Base-by-base conservation (phyloP, 2,888 invertebrate species). In the Tachina fera region DNA sequence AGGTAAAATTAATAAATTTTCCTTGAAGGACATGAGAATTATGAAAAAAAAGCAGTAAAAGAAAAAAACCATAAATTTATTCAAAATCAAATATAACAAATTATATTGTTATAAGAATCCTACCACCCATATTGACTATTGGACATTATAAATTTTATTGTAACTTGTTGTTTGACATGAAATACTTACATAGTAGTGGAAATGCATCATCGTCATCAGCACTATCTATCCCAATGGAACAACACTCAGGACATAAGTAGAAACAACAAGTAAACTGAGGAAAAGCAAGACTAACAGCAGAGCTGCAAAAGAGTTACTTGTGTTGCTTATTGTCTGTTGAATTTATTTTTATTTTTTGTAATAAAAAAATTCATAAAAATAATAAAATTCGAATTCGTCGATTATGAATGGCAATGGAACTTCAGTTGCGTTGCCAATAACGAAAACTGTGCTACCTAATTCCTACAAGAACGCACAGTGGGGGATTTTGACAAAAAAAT, bases 121-220 rank as follows among this genome's bases (percentile, higher is more conserved):
- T 76, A 67, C 86, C 86, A 86, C 86, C 86, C 86, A 86, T 76
- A 83, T 80, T 76, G 86, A 58, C 53, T 61, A 61, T 72, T 76
- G 76, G 72, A 67, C 76, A 83, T 67, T 56, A 79, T 79, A 86
- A 86, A 79, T 85, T 82, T 85, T 82, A 78, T 80, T 86, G 84
- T 83, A 67, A 83, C 67, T 80, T 76, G 86, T 82, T 70, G 70
- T 82, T 75, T 86, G 83, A 86, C 86, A 86, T 86, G 86, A 71
- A 74, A 72, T 31, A 31, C n/a, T n/a, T n/a, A n/a, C 31, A 31
- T 85, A 56, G 76, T 82, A 56, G 72, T 72, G 49, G 51, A 65
- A 79, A 83, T 83, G 70, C 75, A 83, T 76, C 65, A 72, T 19
- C 61, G 63, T 49, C 74, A 79, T 63, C 72, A 68, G 60, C 70